Base-by-base conservation (phyloP, 2,888 invertebrate species). In the Caenorhabditis wallacei region DNA sequence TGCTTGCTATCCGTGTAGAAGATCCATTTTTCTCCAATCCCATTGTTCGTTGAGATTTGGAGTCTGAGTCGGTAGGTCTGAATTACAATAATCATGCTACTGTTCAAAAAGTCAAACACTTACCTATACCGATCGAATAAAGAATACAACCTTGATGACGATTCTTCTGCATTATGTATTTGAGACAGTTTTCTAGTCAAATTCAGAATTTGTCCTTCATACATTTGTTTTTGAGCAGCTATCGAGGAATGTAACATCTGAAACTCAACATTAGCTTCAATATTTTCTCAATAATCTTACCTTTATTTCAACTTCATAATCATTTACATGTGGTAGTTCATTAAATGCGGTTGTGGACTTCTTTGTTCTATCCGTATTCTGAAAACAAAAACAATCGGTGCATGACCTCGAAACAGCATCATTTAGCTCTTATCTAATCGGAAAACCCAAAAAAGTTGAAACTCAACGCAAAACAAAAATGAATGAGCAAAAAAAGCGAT, bases 91-190 rank as follows among this genome's bases (percentile, higher is more conserved):
- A 18, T 2, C 13, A 2, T 2, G 2, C 11, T 16, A 13, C n/a
- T 43, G n/a, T 48, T 48, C 18, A 48, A 7, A 10, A 40, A 40
- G 18, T 13, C 2, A n/a, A 37, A n/a, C n/a, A n/a, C n/a, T n/a
- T 37, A 87, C 87, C 84, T 84, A 53, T 88, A 87, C 57, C 84
- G 84, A 24, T 88, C 88, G n/a, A 86, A 84, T 18, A 87, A 54
- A 0, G 84, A 79, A 46, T 85, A 66, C 13, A 48, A 53, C 18
- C 69, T 64, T 16, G 64, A 75, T 51, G 72, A 68, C n/a, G 81
- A 56, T 16, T 80, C 80, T 56, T 69, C 74, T 0, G 69, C n/a
- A 40, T 68, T 72, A 20, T 78, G 82, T 24, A 78, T 20, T 8
- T 63, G 66, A 2, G 81, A 56, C 5, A 81, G 46, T 57, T 70